A percentile compares a stretch with the other conserved stretches of the same genome.
These are phyloP conservation scores for Xiphophorus maculatus DNA, from an alignment of 2,113 vertebrate species.

Conservation along the genomic window DNA sequence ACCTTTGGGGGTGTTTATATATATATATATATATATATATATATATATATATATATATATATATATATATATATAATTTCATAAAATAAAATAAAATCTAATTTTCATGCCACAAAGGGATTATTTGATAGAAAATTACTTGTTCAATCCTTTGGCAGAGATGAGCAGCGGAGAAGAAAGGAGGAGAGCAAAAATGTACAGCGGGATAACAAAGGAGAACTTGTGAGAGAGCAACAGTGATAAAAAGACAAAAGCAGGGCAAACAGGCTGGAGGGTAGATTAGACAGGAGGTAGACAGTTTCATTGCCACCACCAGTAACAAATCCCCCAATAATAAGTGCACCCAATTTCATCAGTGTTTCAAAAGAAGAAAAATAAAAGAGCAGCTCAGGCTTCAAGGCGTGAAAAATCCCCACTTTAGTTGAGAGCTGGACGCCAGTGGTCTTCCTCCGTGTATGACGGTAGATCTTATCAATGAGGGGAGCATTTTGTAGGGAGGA, in stretches of 20 bases:
- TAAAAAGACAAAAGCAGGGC: slow-evolving; percentile 46
- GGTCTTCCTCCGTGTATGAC: slow-evolving; percentile 65
- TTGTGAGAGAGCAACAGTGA: slow-evolving; percentile 28
- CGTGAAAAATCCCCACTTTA: slow-evolving; percentile 71
- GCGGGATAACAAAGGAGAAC: slow-evolving; percentile 8
- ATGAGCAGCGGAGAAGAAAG: slow-evolving; percentile 31
- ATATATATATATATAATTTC: slow-evolving; percentile 1
- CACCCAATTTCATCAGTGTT: slow-evolving; percentile 64
- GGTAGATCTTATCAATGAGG: slow-evolving; percentile 74
- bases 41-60: too few relatives aligned
- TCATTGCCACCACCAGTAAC: slow-evolving; percentile 56
- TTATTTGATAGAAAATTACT: slow-evolving; percentile 58
- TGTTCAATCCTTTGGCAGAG: slow-evolving; percentile 52
- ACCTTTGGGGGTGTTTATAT: too few relatives aligned
- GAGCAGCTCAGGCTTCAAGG: slow-evolving; percentile 67
- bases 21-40: too few relatives aligned
- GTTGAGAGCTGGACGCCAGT: slow-evolving; percentile 63
- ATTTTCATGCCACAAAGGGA: slow-evolving; percentile 40
- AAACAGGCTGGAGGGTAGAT: slow-evolving; percentile 60
- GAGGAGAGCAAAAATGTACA: slow-evolving; percentile 6
- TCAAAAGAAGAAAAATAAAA: slow-evolving; percentile 65
- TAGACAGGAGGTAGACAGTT: slow-evolving; percentile 60
- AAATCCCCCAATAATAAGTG: slow-evolving; percentile 76
- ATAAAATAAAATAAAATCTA: background rate
- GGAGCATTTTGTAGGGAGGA: slow-evolving; percentile 72